Percentiles rank a stretch among this genome's conserved stretches.
phyloP scores from a whole-genome alignment of 2,113 vertebrate species.

The Machaerirhynchus nigripectus region DNA sequence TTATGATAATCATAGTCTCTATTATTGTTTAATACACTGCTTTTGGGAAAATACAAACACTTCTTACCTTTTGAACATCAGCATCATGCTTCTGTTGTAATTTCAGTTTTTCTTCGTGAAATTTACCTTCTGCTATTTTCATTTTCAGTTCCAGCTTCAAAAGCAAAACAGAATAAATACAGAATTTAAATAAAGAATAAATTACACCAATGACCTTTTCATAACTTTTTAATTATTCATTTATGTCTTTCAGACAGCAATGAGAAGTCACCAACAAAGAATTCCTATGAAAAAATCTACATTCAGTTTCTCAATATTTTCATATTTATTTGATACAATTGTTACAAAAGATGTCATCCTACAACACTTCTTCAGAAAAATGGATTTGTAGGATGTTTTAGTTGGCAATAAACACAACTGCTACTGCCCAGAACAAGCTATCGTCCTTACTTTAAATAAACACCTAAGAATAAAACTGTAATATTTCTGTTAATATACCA shows the following conservation, averaged over 20 bases:
- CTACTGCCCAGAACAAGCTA: background rate
- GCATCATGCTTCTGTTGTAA: slow-evolving; percentile 90
- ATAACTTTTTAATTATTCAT: background rate
- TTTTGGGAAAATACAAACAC: background rate
- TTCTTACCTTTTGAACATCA: slow-evolving; percentile 89
- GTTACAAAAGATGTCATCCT: background rate
- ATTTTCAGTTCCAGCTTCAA: slow-evolving; percentile 84
- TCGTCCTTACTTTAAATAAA: slow-evolving; percentile 20
- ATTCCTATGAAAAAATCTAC: background rate
- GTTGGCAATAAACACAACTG: background rate
- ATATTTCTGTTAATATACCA: background rate
- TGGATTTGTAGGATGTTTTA: background rate
- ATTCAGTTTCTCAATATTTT: background rate
- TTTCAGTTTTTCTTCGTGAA: slow-evolving; percentile 91
- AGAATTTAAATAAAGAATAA: slow-evolving; percentile 14
- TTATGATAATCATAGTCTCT: background rate
- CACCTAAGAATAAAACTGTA: background rate
- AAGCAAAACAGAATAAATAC: background rate
- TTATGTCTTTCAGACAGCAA: background rate
- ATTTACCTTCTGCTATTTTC: slow-evolving; percentile 86
- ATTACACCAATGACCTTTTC: background rate
- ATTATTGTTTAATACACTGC: background rate
- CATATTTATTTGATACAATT: background rate
- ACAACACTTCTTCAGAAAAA: background rate
- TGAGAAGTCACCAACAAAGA: background rate